Percentiles rank a stretch among this genome's conserved stretches.
phyloP scores from a whole-genome alignment of 2,113 vertebrate species.

The Morone saxatilis region DNA sequence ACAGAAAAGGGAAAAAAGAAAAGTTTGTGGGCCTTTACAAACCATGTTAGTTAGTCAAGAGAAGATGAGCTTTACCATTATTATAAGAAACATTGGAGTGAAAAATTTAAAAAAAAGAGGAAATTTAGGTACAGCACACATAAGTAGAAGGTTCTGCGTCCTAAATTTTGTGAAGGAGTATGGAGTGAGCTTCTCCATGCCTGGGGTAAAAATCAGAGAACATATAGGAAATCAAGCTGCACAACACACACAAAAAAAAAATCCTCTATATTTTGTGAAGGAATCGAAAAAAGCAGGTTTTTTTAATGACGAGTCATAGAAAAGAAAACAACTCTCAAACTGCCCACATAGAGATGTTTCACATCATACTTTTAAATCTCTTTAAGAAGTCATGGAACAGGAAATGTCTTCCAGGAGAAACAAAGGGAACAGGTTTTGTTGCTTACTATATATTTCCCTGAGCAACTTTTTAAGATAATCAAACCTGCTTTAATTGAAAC shows the following conservation, averaged over 20 bases:
- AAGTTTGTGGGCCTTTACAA: neutral
- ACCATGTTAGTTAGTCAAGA: neutral
- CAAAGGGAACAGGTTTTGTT: neutral
- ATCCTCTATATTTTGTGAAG: too few species aligned
- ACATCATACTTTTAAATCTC: too few species aligned
- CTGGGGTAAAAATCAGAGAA: neutral
- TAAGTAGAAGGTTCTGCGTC: neutral
- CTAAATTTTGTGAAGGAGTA: neutral
- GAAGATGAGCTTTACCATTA: too few species aligned
- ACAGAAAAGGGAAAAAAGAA: neutral
- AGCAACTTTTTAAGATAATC: neutral
- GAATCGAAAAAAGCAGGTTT: too few species aligned
- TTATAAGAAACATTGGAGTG: too few species aligned
- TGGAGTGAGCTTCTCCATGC: neutral
- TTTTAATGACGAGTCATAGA: too few species aligned
- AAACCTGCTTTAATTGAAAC: conserved; percentile 26
- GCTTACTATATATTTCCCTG: neutral
- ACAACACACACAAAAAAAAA: neutral
- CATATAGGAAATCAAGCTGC: neutral
- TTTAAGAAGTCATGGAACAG: too few species aligned
- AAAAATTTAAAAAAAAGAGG: neutral
- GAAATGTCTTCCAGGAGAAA: too few species aligned
- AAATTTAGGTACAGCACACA: neutral
- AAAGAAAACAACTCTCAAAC: too few species aligned
- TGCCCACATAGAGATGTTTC: too few species aligned